Evolutionary conservation across 2,888 invertebrate species (phyloP), one percentile per base, ranked within the genome.

Genomic region (Criorhina ranunculi): DNA sequence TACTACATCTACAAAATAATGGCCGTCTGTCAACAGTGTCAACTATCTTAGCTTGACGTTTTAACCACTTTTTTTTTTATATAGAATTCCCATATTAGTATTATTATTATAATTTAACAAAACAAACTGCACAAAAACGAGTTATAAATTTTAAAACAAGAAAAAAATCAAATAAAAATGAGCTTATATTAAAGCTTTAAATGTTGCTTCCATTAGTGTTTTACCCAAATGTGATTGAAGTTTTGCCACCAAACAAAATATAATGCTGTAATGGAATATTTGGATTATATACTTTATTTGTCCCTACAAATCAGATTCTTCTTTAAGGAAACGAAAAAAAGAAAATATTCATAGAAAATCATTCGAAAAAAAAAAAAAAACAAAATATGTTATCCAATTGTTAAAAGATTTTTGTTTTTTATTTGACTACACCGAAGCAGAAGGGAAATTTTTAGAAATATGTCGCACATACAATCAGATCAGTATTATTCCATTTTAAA

Each of bases 181-280:
- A n/a, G n/a, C n/a, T n/a, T 24, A 24, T 24, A 42, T 2, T 7
- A 2, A 19, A 15, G 0, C 11, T 37, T 29, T 5, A 15, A n/a
- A 40, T 60, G 17, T 31, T 11, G 15, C 17, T n/a, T 44, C n/a
- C 9, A 1, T 12, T 12, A 15, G 29, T 31, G 15, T 9, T 24
- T 15, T 11, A 6, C 4, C 24, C 24, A 24, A 17, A 12, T 4
- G 17, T 17, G 24, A 11, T n/a, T 33, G 8, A 49, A 15, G 24
- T 46, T 62, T 17, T 8, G 33, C 31, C 1, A 59, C 59, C 62
- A 35, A 35, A 33, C 37, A 49, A 59, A 59, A 55, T 33, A 73
- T 33, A 73, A 55, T 81, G 76, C 57, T 64, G 76, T 64, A 57
- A 81, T 81, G 81, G 81, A 81, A 81, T 76, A 69, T 62, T 70